Percentiles rank a stretch among this genome's conserved stretches.
Conservation (phyloP, 2,888 invertebrate species). For the Diloba caeruleocephala region DNA sequence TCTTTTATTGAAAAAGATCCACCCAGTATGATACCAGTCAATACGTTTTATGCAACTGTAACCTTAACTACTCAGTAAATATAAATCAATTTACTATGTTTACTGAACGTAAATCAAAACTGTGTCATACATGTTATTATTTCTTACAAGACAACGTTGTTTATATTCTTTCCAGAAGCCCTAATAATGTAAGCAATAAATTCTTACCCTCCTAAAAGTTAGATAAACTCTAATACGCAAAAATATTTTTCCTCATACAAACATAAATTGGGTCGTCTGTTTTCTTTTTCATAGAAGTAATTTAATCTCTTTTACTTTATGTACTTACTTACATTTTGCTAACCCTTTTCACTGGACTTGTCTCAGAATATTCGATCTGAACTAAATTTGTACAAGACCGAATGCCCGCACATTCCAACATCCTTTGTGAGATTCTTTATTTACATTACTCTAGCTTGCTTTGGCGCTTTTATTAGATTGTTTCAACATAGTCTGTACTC, state of each 20-base stretch:
- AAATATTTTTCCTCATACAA: constrained; percentile 59
- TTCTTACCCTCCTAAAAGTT: constrained; percentile 58
- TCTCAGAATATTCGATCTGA: constrained; percentile 82
- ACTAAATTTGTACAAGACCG: constrained; percentile 83
- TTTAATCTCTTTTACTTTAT: constrained; percentile 80
- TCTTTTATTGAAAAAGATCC: constrained; percentile 60
- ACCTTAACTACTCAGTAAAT: constrained; percentile 11
- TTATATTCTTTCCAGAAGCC: constrained; percentile 23
- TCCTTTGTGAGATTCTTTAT: constrained; percentile 82
- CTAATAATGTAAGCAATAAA: constrained; percentile 56
- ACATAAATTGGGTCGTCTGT: constrained; percentile 62
- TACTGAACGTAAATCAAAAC: not conserved
- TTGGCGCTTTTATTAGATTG: constrained; percentile 82
- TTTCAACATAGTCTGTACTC: constrained; percentile 62
- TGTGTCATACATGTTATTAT: no score
- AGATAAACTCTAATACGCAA: constrained; percentile 47
- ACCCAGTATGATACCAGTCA: constrained; percentile 52
- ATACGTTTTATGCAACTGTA: constrained; percentile 21
- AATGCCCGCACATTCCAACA: constrained; percentile 82
- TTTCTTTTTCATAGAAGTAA: constrained; percentile 77
- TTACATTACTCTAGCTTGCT: constrained; percentile 79
- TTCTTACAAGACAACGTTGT: not conserved
- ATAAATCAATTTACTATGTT: not conserved
- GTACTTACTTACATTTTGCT: constrained; percentile 70
- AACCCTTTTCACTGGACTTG: constrained; percentile 85